Base-by-base conservation (phyloP, 2,888 invertebrate species). In the Biston betularia region DNA sequence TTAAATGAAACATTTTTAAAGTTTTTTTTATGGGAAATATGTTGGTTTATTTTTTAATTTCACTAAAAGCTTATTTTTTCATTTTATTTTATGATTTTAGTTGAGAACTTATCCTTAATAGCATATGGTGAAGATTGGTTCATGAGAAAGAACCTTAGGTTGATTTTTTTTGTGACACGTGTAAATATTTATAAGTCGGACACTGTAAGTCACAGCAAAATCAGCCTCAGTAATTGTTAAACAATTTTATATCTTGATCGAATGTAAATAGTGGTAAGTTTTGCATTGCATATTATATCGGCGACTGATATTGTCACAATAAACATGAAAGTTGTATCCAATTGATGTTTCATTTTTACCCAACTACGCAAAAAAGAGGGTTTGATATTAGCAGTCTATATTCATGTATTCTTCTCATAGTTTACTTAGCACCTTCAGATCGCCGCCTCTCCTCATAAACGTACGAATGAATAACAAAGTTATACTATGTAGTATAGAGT, bases 261-360 rank as follows among this genome's bases (percentile, higher is more conserved):
- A 76, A 77, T 83, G 83, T 81, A 79, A 78, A 79, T 84, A 86
- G 72, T 24, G 63, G 67, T 88, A 87, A 85, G 83, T 81, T 84
- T 81, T 83, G 80, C 80, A 84, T 83, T 79, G 74, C 76, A 75
- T 85, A 74, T 77, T 78, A 71, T 79, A 79, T 79, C 77, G 65
- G 76, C 73, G 81, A 81, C 81, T 82, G 85, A 82, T 77, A 75
- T 80, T 83, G 84, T 88, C 88, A 88, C 86, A 89, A 89, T 89
- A 89, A 88, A 89, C 70, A 69, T 60, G 44, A 63, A 70, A 74
- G 73, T 74, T 79, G 71, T 79, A 79, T 75, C 58, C 69, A 67
- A 71, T 63, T 68, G 68, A 63, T 80, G 79, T 88, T 84, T 85
- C 59, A 81, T 76, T 82, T 44, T 11, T 58, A 4, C 44, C 5